These are phyloP conservation scores for Poliocrania exsul DNA, from an alignment of 2,797 vertebrate genomes.

Conservation along the genomic window DNA sequence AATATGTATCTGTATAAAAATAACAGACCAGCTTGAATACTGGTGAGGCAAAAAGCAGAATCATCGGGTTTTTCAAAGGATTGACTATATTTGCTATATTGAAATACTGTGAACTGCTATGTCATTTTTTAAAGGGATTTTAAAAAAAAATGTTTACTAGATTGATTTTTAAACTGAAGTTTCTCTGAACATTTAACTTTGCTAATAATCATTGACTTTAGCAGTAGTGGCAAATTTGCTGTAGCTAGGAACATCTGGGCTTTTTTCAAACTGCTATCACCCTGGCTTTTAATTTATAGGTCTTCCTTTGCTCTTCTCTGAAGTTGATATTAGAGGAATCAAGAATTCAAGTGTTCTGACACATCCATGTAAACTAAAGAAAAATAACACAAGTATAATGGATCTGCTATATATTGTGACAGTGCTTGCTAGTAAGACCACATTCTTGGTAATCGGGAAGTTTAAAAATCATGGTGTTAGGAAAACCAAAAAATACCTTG, in stretches of 20 bases:
- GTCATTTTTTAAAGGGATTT: background rate
- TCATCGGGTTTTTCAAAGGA: background rate
- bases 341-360: constrained; percentile 14
- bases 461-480: background rate
- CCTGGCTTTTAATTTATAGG: background rate
- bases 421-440: background rate
- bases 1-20: background rate
- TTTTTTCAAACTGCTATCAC: background rate
- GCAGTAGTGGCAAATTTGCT: background rate
- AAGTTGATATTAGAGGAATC: background rate
- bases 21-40: background rate
- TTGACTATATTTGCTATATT: background rate
- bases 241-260: background rate
- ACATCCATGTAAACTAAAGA: background rate
- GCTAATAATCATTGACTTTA: background rate
- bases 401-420: background rate
- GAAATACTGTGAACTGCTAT: background rate
- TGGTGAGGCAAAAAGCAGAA: background rate
- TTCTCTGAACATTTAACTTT: background rate
- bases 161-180: background rate
- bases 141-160: background rate
- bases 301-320: background rate
- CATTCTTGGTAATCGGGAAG: background rate
- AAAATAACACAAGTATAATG: background rate
- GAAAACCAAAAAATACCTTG: background rate